Conservation (phyloP, 2,888 invertebrate genomes). For the Oscheius sp. region DNA sequence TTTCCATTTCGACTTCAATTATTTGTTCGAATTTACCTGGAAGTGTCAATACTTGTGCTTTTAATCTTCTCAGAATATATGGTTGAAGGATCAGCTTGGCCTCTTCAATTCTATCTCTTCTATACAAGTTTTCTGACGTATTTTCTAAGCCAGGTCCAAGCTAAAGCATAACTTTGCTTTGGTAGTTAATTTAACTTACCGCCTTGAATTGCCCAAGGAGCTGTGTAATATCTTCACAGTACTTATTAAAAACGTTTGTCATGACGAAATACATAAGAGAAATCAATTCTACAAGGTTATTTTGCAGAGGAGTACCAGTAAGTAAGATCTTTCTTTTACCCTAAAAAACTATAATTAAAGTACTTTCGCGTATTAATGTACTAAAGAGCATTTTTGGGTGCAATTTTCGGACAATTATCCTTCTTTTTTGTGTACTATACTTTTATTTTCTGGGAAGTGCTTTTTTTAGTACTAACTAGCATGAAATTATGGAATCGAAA, state of each 20-base stretch:
- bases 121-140: conserved; percentile 81
- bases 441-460: no score
- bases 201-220: conserved; percentile 62
- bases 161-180: conserved; percentile 11
- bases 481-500: conserved; percentile 1
- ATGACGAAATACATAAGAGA: conserved; percentile 90
- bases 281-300: conserved; percentile 93
- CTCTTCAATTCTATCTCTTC: conserved; percentile 86
- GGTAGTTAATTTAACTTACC: conserved; percentile 7
- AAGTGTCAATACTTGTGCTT: conserved; percentile 77
- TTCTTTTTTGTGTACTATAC: no score
- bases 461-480: no score
- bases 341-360: conserved; percentile 72
- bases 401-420: no score
- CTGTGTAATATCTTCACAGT: conserved; percentile 59
- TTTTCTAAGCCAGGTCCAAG: conserved; percentile 49
- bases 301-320: conserved; percentile 95
- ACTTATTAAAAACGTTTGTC: conserved; percentile 77
- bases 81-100: conserved; percentile 96
- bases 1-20: conserved; percentile 79
- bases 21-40: conserved; percentile 83
- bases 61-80: conserved; percentile 87
- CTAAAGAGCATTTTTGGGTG: no score
- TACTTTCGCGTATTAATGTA: no score
- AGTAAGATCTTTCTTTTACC: conserved; percentile 85